A percentile compares a stretch with the other conserved stretches of the same genome.
phyloP scores from a whole-genome alignment of 1,140 invertebrate species.

The Colletes gigas region DNA sequence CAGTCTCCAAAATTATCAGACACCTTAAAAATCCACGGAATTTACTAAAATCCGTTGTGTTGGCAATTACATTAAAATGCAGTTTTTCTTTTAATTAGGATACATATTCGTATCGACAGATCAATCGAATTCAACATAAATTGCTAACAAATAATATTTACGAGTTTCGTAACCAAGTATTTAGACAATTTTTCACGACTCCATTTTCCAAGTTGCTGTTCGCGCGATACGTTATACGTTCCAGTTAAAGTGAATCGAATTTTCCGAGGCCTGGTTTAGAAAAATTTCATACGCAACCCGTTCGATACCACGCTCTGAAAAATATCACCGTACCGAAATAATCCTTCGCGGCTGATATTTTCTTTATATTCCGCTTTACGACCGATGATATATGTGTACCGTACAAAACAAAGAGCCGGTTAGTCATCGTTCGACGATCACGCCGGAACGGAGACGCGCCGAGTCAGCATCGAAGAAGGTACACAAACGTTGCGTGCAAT shows the following conservation, averaged over 20 bases:
- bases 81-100: too few species aligned
- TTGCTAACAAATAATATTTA: too few species aligned
- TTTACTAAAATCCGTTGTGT: too few species aligned
- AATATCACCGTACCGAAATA: not conserved
- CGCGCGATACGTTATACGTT: conserved; percentile 15
- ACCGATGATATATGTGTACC: too few species aligned
- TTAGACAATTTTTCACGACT: not conserved
- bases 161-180: too few species aligned
- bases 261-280: conserved; percentile 11
- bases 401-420: not conserved
- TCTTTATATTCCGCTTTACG: too few species aligned
- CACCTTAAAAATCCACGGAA: too few species aligned
- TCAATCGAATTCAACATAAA: too few species aligned
- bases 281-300: not conserved
- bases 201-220: not conserved
- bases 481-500: conserved; percentile 31
- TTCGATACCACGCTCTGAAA: not conserved
- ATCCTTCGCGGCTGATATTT: too few species aligned
- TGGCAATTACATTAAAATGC: too few species aligned
- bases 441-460: not conserved
- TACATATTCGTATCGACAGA: too few species aligned
- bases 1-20: too few species aligned
- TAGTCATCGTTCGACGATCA: conserved; percentile 28
- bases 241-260: conserved; percentile 23
- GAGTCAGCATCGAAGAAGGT: conserved; percentile 12